phyloP scores from a whole-genome alignment of 2,888 invertebrate species.

The Cyrtodaria siliqua region DNA sequence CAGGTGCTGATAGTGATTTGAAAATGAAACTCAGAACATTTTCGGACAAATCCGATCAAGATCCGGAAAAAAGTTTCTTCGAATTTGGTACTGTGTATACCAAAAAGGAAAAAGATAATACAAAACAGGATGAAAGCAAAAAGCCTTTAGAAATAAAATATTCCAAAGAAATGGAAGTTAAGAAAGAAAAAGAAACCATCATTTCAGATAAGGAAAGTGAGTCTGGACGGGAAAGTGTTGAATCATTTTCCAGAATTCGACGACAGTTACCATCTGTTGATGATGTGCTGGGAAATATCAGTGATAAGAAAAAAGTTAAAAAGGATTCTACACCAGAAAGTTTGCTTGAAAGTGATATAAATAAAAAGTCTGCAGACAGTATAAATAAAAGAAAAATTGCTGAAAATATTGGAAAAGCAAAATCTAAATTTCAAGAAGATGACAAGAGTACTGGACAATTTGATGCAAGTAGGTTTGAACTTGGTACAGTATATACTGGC shows the following conservation, averaged over 20 bases:
- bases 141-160: not conserved
- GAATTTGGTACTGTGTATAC: conserved; percentile 59
- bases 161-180: not conserved
- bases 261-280: conserved; percentile 58
- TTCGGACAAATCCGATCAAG: conserved; percentile 20
- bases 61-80: conserved; percentile 28
- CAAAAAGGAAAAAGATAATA: conserved; percentile 34
- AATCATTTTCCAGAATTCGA: conserved; percentile 46
- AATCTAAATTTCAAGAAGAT: conserved; percentile 34
- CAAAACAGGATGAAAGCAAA: conserved; percentile 28
- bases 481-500: conserved; percentile 42
- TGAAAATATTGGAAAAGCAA: conserved; percentile 54
- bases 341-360: conserved; percentile 15
- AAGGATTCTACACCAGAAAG: not conserved
- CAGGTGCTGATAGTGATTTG: not conserved
- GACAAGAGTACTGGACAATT: conserved; percentile 17
- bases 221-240: conserved; percentile 49
- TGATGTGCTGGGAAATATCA: conserved; percentile 56
- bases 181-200: conserved; percentile 3
- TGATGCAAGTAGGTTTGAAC: conserved; percentile 46
- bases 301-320: conserved; percentile 20
- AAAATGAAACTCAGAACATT: not conserved
- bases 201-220: conserved; percentile 36
- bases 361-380: conserved; percentile 30
- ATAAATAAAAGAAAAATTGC: conserved; percentile 46